A percentile compares a stretch with the other conserved stretches of the same genome.
Conservation (phyloP, 2,113 vertebrate genomes). For the Hiodon alosoides region DNA sequence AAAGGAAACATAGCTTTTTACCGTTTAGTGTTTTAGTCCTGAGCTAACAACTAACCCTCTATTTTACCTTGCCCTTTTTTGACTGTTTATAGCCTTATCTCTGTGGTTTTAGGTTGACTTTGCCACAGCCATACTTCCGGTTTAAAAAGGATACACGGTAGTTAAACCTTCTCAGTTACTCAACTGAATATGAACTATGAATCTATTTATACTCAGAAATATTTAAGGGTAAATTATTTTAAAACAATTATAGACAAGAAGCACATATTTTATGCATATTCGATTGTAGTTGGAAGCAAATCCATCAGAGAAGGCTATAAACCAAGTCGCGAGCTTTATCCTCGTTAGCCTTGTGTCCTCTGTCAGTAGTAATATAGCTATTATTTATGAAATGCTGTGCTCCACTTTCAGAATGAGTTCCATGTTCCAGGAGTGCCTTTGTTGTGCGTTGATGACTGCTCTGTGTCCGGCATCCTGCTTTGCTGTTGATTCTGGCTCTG, state of each 20-base stretch:
- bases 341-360: background rate
- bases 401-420: background rate
- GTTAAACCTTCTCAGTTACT: too few relatives aligned
- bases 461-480: background rate
- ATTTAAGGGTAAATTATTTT: too few relatives aligned
- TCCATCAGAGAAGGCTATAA: conserved; percentile 1
- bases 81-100: background rate
- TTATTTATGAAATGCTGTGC: too few relatives aligned
- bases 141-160: too few relatives aligned
- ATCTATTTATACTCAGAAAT: too few relatives aligned
- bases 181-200: too few relatives aligned
- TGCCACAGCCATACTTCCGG: background rate
- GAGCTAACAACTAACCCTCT: background rate
- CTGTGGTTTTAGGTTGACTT: background rate
- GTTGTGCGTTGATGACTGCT: background rate
- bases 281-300: background rate
- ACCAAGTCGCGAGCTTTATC: background rate
- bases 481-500: conserved; percentile 26
- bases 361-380: background rate
- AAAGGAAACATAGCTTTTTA: background rate
- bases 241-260: too few relatives aligned
- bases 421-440: background rate
- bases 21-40: background rate
- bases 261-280: background rate
- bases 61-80: background rate